Evolutionary conservation across 2,113 vertebrate genomes (phyloP).

Genomic region (Amphiprion percula): DNA sequence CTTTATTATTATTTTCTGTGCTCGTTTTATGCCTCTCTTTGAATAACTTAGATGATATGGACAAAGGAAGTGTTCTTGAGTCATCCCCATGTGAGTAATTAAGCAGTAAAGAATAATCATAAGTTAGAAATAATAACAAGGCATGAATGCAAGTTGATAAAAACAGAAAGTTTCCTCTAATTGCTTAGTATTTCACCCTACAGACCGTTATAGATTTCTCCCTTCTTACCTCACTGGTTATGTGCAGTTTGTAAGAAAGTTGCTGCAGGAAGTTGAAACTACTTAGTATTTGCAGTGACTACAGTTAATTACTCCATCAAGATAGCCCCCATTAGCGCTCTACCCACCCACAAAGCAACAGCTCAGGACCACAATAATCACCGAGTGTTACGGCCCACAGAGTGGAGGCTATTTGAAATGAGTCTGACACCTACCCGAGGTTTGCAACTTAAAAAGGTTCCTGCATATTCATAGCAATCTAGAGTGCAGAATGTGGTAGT

Average conservation of each 20-base stretch:
- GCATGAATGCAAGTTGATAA: neutral
- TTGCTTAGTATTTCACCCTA: neutral
- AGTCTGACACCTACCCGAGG: constrained; percentile 22
- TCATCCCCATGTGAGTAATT: constrained; percentile 10
- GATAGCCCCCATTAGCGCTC: constrained; percentile 45
- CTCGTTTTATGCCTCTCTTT: too few relatives aligned
- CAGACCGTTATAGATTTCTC: neutral
- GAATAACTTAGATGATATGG: neutral
- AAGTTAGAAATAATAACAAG: too few relatives aligned
- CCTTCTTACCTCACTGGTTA: neutral
- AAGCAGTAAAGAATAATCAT: neutral
- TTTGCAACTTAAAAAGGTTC: neutral
- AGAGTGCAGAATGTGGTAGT: neutral
- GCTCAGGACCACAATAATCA: constrained; percentile 40
- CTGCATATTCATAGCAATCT: neutral
- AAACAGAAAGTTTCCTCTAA: neutral
- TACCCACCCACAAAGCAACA: constrained; percentile 51
- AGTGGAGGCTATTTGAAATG: constrained; percentile 25
- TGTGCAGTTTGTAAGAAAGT: neutral
- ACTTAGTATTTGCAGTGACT: constrained; percentile 42
- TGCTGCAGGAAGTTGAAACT: constrained; percentile 21
- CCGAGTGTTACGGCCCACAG: constrained; percentile 39
- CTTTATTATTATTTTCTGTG: too few relatives aligned
- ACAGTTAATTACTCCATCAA: constrained; percentile 63
- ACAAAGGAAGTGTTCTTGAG: neutral